Percentiles rank a stretch among this genome's conserved stretches.
Conservation (phyloP, 2,888 invertebrate species). For the Frankliniella intonsa region DNA sequence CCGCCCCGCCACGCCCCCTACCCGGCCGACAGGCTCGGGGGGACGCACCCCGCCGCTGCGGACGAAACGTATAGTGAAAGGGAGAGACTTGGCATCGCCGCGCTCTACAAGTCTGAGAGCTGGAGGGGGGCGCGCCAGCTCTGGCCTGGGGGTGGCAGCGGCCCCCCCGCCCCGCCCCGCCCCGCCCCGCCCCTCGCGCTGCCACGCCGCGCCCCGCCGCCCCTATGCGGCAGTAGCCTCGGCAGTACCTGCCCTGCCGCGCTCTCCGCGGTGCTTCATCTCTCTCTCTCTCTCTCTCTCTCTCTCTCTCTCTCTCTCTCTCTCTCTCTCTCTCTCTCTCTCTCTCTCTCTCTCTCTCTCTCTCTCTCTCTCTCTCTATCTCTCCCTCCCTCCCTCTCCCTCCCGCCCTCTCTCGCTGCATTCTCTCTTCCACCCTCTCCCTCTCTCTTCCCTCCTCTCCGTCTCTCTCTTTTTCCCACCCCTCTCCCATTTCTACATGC, state of each 20-base stretch:
- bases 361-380: background rate
- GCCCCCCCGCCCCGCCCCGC: background rate
- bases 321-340: background rate
- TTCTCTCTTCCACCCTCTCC: background rate
- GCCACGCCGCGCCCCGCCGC: background rate
- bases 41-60: background rate
- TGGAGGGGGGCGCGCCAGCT: background rate
- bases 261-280: too few relatives aligned
- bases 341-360: background rate
- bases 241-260: background rate
- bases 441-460: background rate
- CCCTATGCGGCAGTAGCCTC: slow-evolving; percentile 4
- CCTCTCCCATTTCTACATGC: background rate
- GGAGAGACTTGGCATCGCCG: slow-evolving; percentile 11
- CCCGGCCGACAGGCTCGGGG: background rate
- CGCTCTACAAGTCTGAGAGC: slow-evolving; percentile 17
- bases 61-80: slow-evolving; percentile 21
- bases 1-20: too few relatives aligned
- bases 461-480: background rate
- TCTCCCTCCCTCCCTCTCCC: slow-evolving; percentile 10
- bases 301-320: background rate
- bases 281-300: background rate
- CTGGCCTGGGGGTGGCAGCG: background rate
- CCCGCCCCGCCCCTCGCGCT: background rate
- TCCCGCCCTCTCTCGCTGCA: background rate